These are phyloP conservation scores for Pelobates cultripes DNA, from an alignment of 2,797 vertebrate genomes.

Conservation along the genomic window DNA sequence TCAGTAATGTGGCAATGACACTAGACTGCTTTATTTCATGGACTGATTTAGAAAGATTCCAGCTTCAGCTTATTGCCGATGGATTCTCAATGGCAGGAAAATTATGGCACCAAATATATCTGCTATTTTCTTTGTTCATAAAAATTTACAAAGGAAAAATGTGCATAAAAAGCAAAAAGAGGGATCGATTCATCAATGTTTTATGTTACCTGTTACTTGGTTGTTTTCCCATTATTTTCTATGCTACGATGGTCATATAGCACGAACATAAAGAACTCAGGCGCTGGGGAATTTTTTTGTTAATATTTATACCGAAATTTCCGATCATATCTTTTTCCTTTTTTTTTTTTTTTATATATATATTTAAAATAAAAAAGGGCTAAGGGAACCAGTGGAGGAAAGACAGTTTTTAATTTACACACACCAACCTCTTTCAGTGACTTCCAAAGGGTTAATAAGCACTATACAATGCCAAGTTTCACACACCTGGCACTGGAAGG, in stretches of 20 bases:
- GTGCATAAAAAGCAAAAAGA: slow-evolving; percentile 44
- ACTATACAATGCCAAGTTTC: not conserved
- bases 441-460: not conserved
- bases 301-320: slow-evolving; percentile 2
- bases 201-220: slow-evolving; percentile 48
- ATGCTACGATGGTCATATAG: slow-evolving; percentile 43
- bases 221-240: slow-evolving; percentile 52
- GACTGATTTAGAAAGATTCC: slow-evolving; percentile 78
- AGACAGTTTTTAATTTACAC: not conserved
- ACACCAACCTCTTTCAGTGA: not conserved
- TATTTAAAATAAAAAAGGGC: not conserved
- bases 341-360: not conserved
- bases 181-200: slow-evolving; percentile 56
- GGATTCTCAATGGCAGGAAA: slow-evolving; percentile 55
- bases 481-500: not conserved
- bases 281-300: slow-evolving; percentile 11
- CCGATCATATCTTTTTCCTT: slow-evolving; percentile 28
- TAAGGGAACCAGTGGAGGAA: not conserved
- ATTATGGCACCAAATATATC: slow-evolving; percentile 59
- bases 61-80: slow-evolving; percentile 65
- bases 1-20: slow-evolving; percentile 82
- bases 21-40: slow-evolving; percentile 70
- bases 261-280: slow-evolving; percentile 43
- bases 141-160: slow-evolving; percentile 51
- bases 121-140: slow-evolving; percentile 57